Percentiles rank a stretch among this genome's conserved stretches.
phyloP scores from a whole-genome alignment of 2,888 invertebrate genomes.

The Aleiodes leptofemur region DNA sequence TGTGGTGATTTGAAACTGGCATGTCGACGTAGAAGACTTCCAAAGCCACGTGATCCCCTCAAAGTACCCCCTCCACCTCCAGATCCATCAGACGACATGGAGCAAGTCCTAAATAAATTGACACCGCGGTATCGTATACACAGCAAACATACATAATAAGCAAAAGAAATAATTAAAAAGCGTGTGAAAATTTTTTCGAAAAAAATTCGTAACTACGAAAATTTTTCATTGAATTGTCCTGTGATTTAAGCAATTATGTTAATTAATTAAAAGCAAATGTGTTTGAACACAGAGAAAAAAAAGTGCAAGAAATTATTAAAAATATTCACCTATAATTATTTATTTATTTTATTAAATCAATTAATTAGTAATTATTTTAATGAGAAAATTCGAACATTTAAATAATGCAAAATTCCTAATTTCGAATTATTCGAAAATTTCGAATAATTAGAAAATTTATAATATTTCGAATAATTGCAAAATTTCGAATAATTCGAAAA shows the following conservation, averaged over 20 bases:
- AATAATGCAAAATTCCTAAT: too few species aligned
- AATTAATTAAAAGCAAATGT: too few species aligned
- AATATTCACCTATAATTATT: too few species aligned
- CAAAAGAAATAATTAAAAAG: conserved; percentile 44
- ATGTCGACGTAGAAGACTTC: conserved; percentile 75
- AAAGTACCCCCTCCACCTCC: conserved; percentile 74
- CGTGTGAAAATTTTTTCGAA: conserved; percentile 33
- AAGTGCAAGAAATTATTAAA: not conserved
- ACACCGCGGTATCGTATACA: conserved; percentile 74
- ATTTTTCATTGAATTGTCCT: conserved; percentile 1
- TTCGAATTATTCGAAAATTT: too few species aligned
- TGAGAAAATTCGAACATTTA: not conserved
- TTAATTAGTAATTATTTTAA: not conserved
- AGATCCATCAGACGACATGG: conserved; percentile 74
- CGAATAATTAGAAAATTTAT: too few species aligned
- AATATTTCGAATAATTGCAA: too few species aligned
- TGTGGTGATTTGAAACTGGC: conserved; percentile 76
- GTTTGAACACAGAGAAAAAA: not conserved
- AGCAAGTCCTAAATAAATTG: conserved; percentile 75
- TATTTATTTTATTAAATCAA: not conserved
- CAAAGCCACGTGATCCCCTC: conserved; percentile 74
- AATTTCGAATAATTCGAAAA: too few species aligned
- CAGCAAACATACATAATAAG: conserved; percentile 56
- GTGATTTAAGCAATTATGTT: not conserved
- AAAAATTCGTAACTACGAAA: too few species aligned